phyloP scores from a whole-genome alignment of 2,113 vertebrate species.

The Tragulus kanchil region DNA sequence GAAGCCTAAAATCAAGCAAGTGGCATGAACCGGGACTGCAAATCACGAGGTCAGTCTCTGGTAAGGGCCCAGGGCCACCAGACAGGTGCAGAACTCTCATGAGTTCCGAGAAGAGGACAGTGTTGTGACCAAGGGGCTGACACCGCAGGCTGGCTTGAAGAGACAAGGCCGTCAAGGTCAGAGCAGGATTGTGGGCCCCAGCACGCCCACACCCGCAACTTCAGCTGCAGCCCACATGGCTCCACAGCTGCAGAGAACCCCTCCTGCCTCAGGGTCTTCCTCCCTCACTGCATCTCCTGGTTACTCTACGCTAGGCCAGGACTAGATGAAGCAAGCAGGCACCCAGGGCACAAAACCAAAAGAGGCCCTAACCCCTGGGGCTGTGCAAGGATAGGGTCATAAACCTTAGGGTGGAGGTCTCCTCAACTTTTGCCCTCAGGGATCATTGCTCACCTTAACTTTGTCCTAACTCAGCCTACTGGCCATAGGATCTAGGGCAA shows the following conservation, averaged over 20 bases:
- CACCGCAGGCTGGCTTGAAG: background rate
- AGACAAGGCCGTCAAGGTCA: background rate
- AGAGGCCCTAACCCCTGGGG: background rate
- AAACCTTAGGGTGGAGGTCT: background rate
- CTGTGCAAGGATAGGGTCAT: background rate
- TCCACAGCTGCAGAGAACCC: background rate
- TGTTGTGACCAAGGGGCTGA: background rate
- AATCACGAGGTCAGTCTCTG: background rate
- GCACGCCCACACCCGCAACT: fast-evolving
- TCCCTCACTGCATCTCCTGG: background rate
- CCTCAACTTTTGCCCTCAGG: background rate
- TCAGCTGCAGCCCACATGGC: background rate
- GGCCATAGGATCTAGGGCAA: background rate
- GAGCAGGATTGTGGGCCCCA: background rate
- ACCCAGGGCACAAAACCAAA: background rate
- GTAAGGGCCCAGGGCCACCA: background rate
- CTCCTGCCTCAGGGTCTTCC: background rate
- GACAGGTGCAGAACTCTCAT: background rate
- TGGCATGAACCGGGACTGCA: background rate
- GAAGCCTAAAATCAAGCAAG: background rate
- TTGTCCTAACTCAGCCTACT: background rate
- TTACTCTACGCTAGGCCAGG: background rate
- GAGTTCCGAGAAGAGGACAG: background rate
- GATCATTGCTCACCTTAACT: background rate
- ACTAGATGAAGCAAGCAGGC: background rate